These are phyloP conservation scores for Erebia epiphron DNA, from an alignment of 2,888 invertebrate genomes.

Conservation along the genomic window DNA sequence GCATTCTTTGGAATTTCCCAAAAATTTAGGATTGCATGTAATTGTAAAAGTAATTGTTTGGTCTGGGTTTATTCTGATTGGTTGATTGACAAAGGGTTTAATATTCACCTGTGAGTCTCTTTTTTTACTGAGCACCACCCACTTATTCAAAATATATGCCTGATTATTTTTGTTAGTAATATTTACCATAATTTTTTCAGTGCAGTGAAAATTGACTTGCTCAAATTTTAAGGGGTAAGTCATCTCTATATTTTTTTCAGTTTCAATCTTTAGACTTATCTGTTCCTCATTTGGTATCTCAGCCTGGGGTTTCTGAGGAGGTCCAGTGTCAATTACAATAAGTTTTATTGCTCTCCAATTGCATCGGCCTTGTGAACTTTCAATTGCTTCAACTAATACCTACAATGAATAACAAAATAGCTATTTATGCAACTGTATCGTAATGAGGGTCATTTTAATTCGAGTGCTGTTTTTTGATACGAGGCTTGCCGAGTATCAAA, in stretches of 20 bases:
- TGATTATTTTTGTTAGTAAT: conserved; percentile 73
- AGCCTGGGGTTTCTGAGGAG: conserved; percentile 46
- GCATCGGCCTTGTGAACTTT: conserved; percentile 85
- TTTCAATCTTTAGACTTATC: conserved; percentile 57
- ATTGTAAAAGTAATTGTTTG: conserved; percentile 71
- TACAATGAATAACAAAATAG: conserved; percentile 47
- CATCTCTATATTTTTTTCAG: conserved; percentile 80
- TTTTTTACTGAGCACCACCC: conserved; percentile 77
- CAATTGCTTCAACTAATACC: conserved; percentile 86
- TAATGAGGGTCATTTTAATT: too few species aligned
- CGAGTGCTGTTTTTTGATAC: too few species aligned
- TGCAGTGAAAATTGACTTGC: conserved; percentile 65
- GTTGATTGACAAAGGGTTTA: conserved; percentile 60
- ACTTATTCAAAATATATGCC: conserved; percentile 70
- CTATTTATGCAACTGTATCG: too few species aligned
- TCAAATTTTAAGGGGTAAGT: conserved; percentile 76
- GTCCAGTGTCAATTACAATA: conserved; percentile 54
- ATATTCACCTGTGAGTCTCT: conserved; percentile 79
- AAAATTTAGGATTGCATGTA: conserved; percentile 81
- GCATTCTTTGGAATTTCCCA: conserved; percentile 84
- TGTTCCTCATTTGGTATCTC: conserved; percentile 48
- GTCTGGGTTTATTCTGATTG: conserved; percentile 64
- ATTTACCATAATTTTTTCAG: conserved; percentile 50
- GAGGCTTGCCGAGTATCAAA: too few species aligned
- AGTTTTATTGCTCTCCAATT: conserved; percentile 84